A percentile compares a stretch with the other conserved stretches of the same genome.
Evolutionary conservation across 2,888 invertebrate species (phyloP).

Genomic region (Bhutanitis thaidina): DNA sequence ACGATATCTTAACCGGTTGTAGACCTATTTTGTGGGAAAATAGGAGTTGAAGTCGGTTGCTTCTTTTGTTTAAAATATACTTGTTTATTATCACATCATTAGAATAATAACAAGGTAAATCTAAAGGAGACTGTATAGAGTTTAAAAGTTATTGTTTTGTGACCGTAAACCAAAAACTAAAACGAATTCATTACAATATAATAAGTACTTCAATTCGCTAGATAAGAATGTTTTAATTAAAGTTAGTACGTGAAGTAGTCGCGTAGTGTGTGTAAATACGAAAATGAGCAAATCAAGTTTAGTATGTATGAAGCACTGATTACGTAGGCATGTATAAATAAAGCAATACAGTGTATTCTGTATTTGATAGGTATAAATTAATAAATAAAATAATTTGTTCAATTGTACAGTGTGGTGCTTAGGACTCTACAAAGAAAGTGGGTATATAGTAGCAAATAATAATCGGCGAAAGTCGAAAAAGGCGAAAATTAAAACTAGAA

Average conservation of each 20-base stretch:
- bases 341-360: neutral
- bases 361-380: neutral
- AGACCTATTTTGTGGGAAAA: no score
- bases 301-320: no score
- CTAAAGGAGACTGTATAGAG: no score
- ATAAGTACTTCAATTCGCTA: neutral
- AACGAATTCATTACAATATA: no score
- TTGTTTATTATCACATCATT: no score
- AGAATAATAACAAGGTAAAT: no score
- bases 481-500: neutral
- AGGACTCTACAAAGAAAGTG: neutral
- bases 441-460: constrained; percentile 3
- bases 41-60: no score
- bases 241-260: neutral
- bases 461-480: constrained; percentile 2
- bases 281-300: neutral
- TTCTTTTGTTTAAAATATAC: no score
- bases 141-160: no score
- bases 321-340: neutral
- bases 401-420: constrained; percentile 7
- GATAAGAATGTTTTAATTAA: neutral
- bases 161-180: no score
- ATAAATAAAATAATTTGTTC: neutral
- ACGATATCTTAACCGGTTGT: no score
- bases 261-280: neutral